Base-by-base conservation (phyloP, 2,797 vertebrate genomes). In the Steatocranus sp. region DNA sequence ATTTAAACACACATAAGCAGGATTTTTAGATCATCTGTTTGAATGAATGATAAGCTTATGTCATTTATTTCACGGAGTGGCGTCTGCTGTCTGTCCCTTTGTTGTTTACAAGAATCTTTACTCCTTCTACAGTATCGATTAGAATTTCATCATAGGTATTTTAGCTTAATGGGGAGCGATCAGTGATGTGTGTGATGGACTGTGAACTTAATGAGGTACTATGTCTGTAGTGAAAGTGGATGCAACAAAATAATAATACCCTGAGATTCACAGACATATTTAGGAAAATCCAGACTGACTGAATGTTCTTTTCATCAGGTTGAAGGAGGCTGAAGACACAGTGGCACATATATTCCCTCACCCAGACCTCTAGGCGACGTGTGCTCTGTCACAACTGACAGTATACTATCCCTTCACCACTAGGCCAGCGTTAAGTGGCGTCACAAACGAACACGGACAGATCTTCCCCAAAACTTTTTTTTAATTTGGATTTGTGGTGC, bases 291-390 rank as follows among this genome's bases (percentile, higher is more conserved):
- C 5, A 23, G 54, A 48, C n/a, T 7, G 5, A 7, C 34, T 58
- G n/a, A 50, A 61, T 56, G 25, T 84, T 15, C 87, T 34, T 88
- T 14, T 61, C 7, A 81, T 30, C 15, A 92, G 89, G 79, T 76
- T 78, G 76, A 89, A 5, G 94, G 91, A 79, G 82, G 92, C 88
- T 93, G 87, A 85, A 93, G 89, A 89, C 91, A 93, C 90, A 30
- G 58, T n/a, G 66, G 58, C 14, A 36, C 49, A 30, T 66, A 87
- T 78, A 20, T 85, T 15, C 91, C 85, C 20, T 91, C 73, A 17
- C 30, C 73, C 50, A 54, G 25, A 86, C 58, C 63, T 81, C 89
- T 88, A 0, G 76, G 86, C 46, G 89, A 89, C 6, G 78, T 89
- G 86, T 23, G 20, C 89, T 88, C 88, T 93, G 86, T 93, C 11